A percentile compares a stretch with the other conserved stretches of the same genome.
Conservation (phyloP, 2,113 vertebrate genomes). For the Salvator merianae region DNA sequence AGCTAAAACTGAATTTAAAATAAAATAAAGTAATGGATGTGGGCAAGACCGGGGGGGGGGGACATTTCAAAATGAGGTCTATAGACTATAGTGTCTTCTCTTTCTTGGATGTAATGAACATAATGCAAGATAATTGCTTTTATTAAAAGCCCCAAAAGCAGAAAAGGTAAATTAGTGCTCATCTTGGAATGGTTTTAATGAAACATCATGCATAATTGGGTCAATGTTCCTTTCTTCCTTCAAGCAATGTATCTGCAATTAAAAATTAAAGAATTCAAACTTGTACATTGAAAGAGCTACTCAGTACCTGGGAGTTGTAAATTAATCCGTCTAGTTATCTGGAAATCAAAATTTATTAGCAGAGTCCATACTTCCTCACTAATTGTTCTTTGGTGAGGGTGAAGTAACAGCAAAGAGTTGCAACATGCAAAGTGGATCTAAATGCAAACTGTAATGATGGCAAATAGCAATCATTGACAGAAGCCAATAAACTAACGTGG, state of each 20-base stretch:
- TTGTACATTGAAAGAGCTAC: conserved; percentile 29
- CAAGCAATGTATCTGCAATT: conserved; percentile 45
- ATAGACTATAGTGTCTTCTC: conserved; percentile 2
- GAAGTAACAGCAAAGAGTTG: conserved; percentile 32
- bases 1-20: neutral
- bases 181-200: conserved; percentile 34
- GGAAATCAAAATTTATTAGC: conserved; percentile 49
- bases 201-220: conserved; percentile 48
- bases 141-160: conserved; percentile 30
- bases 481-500: neutral
- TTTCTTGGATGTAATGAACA: conserved; percentile 18
- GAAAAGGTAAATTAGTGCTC: conserved; percentile 3
- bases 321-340: conserved; percentile 45
- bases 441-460: neutral
- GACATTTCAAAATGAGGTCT: conserved; percentile 7
- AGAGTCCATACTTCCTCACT: conserved; percentile 30
- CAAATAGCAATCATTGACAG: neutral
- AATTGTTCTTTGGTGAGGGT: conserved; percentile 27
- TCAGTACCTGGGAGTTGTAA: conserved; percentile 36
- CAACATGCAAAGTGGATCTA: conserved; percentile 15
- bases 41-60: neutral
- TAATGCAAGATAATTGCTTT: conserved; percentile 33
- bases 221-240: conserved; percentile 28
- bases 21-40: neutral
- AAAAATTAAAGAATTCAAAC: conserved; percentile 45